A percentile compares a stretch with the other conserved stretches of the same genome.
Conservation (phyloP, 2,888 invertebrate genomes). For the Cephus pulcher region DNA sequence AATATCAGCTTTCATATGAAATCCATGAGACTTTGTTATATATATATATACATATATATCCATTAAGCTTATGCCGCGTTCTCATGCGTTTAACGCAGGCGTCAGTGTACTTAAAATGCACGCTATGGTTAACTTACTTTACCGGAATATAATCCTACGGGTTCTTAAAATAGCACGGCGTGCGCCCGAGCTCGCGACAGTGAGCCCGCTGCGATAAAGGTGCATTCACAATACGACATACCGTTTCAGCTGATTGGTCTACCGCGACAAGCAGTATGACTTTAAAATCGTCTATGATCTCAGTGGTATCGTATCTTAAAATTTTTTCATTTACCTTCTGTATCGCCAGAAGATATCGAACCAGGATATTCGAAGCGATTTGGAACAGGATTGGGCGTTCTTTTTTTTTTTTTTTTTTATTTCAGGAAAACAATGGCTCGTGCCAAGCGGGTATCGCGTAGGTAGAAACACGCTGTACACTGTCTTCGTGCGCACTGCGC, state of each 20-base stretch:
- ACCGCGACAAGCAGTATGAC: background rate
- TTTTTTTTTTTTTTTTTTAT: background rate
- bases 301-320: background rate
- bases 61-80: background rate
- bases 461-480: background rate
- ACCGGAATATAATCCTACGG: conserved; percentile 14
- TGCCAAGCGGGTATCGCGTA: background rate
- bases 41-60: background rate
- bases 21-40: background rate
- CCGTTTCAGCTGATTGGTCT: background rate
- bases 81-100: conserved; percentile 14
- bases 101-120: conserved; percentile 33
- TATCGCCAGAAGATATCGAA: background rate
- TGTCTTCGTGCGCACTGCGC: background rate
- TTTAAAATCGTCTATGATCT: background rate
- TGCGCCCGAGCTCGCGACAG: conserved; percentile 4
- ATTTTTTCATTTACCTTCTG: background rate
- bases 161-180: conserved; percentile 13
- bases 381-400: background rate
- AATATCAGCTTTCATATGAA: background rate
- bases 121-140: conserved; percentile 20
- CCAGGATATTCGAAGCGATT: background rate
- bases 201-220: background rate
- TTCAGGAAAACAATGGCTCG: background rate
- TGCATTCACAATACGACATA: conserved; percentile 1